A percentile compares a stretch with the other conserved stretches of the same genome.
These are phyloP conservation scores for Lerema accius DNA, from an alignment of 1,140 invertebrate species.

Conservation along the genomic window DNA sequence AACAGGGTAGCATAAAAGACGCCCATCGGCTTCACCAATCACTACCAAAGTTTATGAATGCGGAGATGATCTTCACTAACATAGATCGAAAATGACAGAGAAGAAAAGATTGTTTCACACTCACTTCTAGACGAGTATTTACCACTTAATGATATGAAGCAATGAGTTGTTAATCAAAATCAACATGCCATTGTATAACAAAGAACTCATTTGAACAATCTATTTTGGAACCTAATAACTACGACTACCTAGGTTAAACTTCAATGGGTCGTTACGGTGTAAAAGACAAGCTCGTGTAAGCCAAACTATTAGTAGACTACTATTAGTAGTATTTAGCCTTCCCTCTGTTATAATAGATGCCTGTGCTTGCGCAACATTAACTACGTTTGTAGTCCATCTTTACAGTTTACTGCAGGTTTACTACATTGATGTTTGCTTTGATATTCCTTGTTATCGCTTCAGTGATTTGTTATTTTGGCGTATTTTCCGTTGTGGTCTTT, in stretches of 20 bases:
- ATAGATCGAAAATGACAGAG: too few species aligned
- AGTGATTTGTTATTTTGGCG: background rate
- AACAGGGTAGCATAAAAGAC: too few species aligned
- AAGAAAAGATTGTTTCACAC: too few species aligned
- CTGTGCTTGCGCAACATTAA: constrained; percentile 12
- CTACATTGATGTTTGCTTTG: constrained; percentile 20
- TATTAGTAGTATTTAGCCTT: background rate
- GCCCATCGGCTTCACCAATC: too few species aligned
- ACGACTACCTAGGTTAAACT: too few species aligned
- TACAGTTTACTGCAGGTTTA: constrained; percentile 23
- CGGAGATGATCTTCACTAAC: too few species aligned
- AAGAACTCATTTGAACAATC: background rate
- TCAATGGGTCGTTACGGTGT: constrained; percentile 8
- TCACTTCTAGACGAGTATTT: too few species aligned
- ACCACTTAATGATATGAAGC: too few species aligned
- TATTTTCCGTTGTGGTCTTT: background rate
- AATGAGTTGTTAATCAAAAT: too few species aligned
- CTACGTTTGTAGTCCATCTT: constrained; percentile 14
- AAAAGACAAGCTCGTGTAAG: background rate
- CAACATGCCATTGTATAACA: too few species aligned
- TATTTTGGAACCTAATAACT: background rate
- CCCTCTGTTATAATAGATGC: background rate
- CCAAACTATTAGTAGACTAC: background rate
- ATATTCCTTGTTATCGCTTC: constrained; percentile 16
- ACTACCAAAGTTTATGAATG: too few species aligned